Conservation (phyloP, 35 echinoderm and acorn worm species). For the Heliocidaris tuberculata region DNA sequence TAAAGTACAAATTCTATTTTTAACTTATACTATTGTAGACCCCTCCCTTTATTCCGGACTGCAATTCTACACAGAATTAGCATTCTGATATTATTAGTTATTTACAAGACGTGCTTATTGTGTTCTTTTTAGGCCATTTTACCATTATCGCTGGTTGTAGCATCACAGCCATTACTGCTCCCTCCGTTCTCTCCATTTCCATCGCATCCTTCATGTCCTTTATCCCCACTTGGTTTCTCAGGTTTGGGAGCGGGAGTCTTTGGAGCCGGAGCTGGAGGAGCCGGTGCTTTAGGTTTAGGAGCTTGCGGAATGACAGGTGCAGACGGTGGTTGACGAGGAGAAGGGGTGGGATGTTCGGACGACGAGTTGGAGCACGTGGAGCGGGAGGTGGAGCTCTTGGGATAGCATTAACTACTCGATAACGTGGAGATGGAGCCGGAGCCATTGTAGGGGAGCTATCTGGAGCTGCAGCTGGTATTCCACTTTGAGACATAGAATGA, state of each 20-base stretch:
- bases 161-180: neutral
- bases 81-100: no score
- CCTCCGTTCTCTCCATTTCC: slow-evolving; percentile 30
- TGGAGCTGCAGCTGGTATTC: neutral
- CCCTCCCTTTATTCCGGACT: no score
- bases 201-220: neutral
- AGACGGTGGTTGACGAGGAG: neutral
- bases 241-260: neutral
- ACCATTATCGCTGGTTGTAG: neutral
- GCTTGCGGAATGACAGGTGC: neutral
- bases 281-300: neutral
- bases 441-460: neutral
- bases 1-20: no score
- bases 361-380: slow-evolving; percentile 5
- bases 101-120: no score
- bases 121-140: neutral
- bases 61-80: no score
- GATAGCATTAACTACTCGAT: neutral
- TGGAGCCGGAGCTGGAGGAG: neutral
- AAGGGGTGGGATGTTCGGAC: neutral
- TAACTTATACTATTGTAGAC: no score
- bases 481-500: neutral
- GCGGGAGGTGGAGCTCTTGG: neutral
- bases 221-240: neutral
- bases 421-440: neutral